Base-by-base conservation (phyloP, 2,797 vertebrate species). In the Acropternis orthonyx region DNA sequence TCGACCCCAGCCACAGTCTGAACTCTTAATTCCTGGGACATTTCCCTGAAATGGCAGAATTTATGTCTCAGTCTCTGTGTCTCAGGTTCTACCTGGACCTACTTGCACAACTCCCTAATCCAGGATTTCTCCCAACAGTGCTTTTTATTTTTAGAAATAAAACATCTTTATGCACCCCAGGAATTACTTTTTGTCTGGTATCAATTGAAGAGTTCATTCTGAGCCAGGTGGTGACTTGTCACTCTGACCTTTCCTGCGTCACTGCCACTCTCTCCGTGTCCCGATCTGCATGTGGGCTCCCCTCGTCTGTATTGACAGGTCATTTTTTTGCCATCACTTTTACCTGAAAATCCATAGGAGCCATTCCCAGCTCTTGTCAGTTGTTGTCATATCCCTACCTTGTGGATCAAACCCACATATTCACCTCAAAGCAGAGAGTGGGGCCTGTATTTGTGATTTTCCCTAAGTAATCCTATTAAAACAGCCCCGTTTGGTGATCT, bases 291-390 rank as follows among this genome's bases (percentile, higher is more conserved):
- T 32, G 0, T 0, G 6, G 77, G 28, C 22, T 16, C 4, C 48
- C 6, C n/a, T 36, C 6, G 1, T 13, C 59, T 46, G 15, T 4
- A 30, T 28, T n/a, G 7, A 9, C 21, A 6, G 0, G 3, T 14
- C 43, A 27, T 30, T 55, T 10, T 10, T 48, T 52, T 51, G 52
- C 46, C 52, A 24, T 5, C 21, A 1, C 15, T 61, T 73, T 43
- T 21, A 39, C 46, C 66, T 51, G 37, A 16, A 28, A 59, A 52
- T 17, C 32, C 72, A 30, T 8, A 43, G 46, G 30, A 48, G 37
- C 19, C 6, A 3, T 14, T 58, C 54, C 56, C 56, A n/a, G 4
- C 41, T 37, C 56, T 46, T 41, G 26, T 4, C 39, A 15, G 39
- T 5, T 13, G 37, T 13, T 52, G 28, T 15, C 32, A 52, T 52